phyloP scores from a whole-genome alignment of 2,888 invertebrate species.

The Mesorhabditis belari region DNA sequence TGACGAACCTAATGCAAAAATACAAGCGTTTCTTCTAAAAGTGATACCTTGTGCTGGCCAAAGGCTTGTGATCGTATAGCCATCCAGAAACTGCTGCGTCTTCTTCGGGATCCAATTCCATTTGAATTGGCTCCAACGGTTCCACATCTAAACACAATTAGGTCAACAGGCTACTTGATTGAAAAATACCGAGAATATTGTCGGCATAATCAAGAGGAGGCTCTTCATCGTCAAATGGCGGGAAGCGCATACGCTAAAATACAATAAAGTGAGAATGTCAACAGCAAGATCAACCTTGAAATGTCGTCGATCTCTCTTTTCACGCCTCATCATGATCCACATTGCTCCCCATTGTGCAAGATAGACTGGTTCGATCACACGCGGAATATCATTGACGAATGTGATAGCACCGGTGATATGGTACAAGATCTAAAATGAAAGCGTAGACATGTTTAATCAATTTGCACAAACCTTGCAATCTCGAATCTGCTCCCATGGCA shows the following conservation, averaged over 20 bases:
- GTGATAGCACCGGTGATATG: slow-evolving; percentile 99
- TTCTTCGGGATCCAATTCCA: slow-evolving; percentile 91
- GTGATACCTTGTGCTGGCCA: slow-evolving; percentile 79
- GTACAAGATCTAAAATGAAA: slow-evolving; percentile 70
- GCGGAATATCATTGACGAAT: slow-evolving; percentile 98
- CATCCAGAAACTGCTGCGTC: slow-evolving; percentile 70
- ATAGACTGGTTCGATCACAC: slow-evolving; percentile 97
- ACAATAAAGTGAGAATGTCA: background rate
- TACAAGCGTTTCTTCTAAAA: background rate
- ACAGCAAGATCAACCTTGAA: slow-evolving; percentile 65
- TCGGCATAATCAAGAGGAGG: slow-evolving; percentile 98
- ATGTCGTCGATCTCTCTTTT: slow-evolving; percentile 94
- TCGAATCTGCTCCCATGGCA: slow-evolving; percentile 99
- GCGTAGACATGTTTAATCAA: slow-evolving; percentile 10
- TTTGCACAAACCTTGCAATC: slow-evolving; percentile 71
- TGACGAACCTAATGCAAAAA: slow-evolving; percentile 66
- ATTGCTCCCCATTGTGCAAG: slow-evolving; percentile 99
- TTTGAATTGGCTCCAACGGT: slow-evolving; percentile 88
- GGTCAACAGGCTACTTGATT: background rate
- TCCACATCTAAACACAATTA: slow-evolving; percentile 75
- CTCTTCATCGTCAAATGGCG: slow-evolving; percentile 99
- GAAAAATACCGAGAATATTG: slow-evolving; percentile 72
- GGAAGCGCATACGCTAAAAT: slow-evolving; percentile 82
- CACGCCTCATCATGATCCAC: slow-evolving; percentile 99
- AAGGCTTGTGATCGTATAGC: slow-evolving; percentile 97